Conservation (phyloP, 2,888 invertebrate genomes). For the Athetis lepigone region DNA sequence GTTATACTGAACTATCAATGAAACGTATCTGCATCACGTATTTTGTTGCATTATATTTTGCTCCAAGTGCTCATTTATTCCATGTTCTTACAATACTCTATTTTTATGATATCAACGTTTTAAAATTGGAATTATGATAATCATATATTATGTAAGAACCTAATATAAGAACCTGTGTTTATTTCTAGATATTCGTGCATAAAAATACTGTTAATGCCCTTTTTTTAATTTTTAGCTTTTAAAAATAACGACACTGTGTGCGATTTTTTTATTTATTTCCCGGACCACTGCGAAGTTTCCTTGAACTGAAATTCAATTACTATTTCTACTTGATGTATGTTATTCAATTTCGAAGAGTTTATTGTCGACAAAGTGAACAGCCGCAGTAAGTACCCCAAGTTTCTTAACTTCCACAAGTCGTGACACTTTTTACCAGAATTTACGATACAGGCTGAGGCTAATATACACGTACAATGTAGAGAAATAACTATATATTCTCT, state of each 20-base stretch:
- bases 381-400: constrained; percentile 69
- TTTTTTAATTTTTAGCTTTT: constrained; percentile 15
- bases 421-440: constrained; percentile 74
- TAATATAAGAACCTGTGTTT: constrained; percentile 5
- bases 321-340: constrained; percentile 64
- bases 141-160: no score
- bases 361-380: constrained; percentile 72
- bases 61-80: constrained; percentile 12
- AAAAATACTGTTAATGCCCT: neutral
- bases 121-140: no score
- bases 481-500: constrained; percentile 60
- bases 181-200: constrained; percentile 7
- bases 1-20: neutral
- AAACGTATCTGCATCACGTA: constrained; percentile 24
- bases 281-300: constrained; percentile 44
- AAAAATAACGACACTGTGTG: constrained; percentile 28
- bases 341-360: constrained; percentile 70
- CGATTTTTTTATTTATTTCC: constrained; percentile 45
- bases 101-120: constrained; percentile 42
- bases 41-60: constrained; percentile 28
- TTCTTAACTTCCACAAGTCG: constrained; percentile 68
- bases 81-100: constrained; percentile 15
- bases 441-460: constrained; percentile 64
- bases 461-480: constrained; percentile 60
- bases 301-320: constrained; percentile 64